A percentile compares a stretch with the other conserved stretches of the same genome.
These are phyloP conservation scores for Drosophila nr. medialis DNA, from an alignment of 2,888 invertebrate genomes.

Conservation along the genomic window DNA sequence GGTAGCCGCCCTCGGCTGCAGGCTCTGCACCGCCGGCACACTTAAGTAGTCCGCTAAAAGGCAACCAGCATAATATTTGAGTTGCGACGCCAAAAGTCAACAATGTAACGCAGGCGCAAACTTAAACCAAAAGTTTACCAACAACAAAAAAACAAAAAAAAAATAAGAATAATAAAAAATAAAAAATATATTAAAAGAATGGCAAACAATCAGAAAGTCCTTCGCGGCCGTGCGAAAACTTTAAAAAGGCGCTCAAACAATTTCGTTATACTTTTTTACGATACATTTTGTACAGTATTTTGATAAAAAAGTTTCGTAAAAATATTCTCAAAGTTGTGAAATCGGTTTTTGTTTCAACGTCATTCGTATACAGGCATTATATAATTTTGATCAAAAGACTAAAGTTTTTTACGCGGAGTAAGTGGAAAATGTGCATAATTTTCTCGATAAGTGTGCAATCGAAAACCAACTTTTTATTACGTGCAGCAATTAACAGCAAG, in stretches of 20 bases:
- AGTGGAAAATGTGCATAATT: slow-evolving; percentile 21
- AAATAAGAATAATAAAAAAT: neutral
- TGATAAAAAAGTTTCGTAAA: slow-evolving; percentile 46
- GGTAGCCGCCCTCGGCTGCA: slow-evolving; percentile 90
- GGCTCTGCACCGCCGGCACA: slow-evolving; percentile 86
- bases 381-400: slow-evolving; percentile 35
- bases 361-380: slow-evolving; percentile 16
- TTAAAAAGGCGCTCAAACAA: slow-evolving; percentile 49
- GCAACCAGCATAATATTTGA: slow-evolving; percentile 49
- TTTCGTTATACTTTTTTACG: slow-evolving; percentile 16
- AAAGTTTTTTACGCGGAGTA: slow-evolving; percentile 40
- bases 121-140: slow-evolving; percentile 54
- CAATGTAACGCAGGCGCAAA: slow-evolving; percentile 51
- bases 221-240: slow-evolving; percentile 55
- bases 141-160: neutral
- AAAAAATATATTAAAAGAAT: slow-evolving; percentile 9
- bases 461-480: neutral
- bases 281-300: slow-evolving; percentile 35
- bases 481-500: neutral
- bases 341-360: slow-evolving; percentile 35
- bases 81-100: slow-evolving; percentile 38
- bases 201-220: slow-evolving; percentile 51
- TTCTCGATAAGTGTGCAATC: slow-evolving; percentile 20
- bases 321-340: slow-evolving; percentile 57
- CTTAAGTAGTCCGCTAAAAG: slow-evolving; percentile 86